A percentile compares a stretch with the other conserved stretches of the same genome.
Conservation (phyloP, 2,888 invertebrate species). For the Dendrolimus houi region DNA sequence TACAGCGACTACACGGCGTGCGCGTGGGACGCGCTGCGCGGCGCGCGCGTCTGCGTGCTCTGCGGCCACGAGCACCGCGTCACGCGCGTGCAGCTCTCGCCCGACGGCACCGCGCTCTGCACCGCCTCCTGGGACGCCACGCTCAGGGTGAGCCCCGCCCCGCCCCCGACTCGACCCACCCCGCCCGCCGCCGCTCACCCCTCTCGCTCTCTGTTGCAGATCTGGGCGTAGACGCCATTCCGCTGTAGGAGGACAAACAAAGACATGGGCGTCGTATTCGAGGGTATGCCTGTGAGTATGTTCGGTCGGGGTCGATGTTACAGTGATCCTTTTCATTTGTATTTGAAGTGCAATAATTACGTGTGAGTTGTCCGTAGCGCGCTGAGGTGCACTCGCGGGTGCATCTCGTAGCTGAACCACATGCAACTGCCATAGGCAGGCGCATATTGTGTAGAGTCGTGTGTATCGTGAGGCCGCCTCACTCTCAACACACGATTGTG, state of each 20-base stretch:
- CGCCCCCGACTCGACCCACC: constrained; percentile 73
- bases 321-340: background rate
- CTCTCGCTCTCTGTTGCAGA: constrained; percentile 22
- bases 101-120: constrained; percentile 97
- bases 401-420: too few species aligned
- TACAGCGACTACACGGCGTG: constrained; percentile 99
- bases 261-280: too few species aligned
- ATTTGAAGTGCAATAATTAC: background rate
- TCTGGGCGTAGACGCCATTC: constrained; percentile 30
- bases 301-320: too few species aligned
- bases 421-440: too few species aligned
- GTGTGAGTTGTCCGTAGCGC: background rate
- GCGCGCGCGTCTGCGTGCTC: constrained; percentile 89
- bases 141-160: constrained; percentile 81
- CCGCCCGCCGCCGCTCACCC: constrained; percentile 3
- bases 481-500: too few species aligned
- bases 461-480: too few species aligned
- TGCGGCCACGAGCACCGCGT: constrained; percentile 98
- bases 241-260: background rate
- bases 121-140: constrained; percentile 95
- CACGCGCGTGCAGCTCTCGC: constrained; percentile 93
- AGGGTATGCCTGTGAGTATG: too few species aligned
- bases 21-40: constrained; percentile 98
- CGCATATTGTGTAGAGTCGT: too few species aligned
- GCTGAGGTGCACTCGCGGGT: too few species aligned